Conservation (phyloP, 2,113 vertebrate species). For the Trachemys scripta region DNA sequence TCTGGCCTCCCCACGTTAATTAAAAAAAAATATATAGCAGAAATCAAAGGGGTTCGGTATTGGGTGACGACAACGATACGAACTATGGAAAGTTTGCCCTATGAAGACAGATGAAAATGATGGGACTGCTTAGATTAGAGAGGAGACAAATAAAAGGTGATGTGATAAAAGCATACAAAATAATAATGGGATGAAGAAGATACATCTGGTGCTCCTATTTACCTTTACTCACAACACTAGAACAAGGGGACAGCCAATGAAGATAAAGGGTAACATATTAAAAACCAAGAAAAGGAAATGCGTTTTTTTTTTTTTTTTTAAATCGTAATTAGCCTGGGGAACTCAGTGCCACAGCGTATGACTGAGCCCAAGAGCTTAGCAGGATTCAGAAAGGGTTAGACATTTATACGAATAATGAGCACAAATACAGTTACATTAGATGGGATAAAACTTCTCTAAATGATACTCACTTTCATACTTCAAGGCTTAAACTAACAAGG, state of each 20-base stretch:
- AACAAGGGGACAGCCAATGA: background rate
- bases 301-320: no score
- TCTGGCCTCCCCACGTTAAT: background rate
- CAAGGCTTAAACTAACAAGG: background rate
- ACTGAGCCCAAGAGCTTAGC: background rate
- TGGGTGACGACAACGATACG: background rate
- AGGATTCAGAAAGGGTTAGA: background rate
- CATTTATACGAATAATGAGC: background rate
- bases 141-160: fast-evolving
- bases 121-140: background rate
- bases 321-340: background rate
- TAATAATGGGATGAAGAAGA: background rate
- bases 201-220: background rate
- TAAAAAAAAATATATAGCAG: background rate
- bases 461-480: background rate
- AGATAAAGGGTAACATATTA: background rate
- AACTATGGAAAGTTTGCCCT: background rate
- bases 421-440: background rate
- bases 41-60: background rate
- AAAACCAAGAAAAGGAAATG: background rate
- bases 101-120: background rate
- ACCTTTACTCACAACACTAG: background rate
- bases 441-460: background rate
- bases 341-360: background rate
- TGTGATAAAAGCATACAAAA: background rate